phyloP scores from a whole-genome alignment of 2,888 invertebrate genomes.

The Ornithoptera alexandrae region DNA sequence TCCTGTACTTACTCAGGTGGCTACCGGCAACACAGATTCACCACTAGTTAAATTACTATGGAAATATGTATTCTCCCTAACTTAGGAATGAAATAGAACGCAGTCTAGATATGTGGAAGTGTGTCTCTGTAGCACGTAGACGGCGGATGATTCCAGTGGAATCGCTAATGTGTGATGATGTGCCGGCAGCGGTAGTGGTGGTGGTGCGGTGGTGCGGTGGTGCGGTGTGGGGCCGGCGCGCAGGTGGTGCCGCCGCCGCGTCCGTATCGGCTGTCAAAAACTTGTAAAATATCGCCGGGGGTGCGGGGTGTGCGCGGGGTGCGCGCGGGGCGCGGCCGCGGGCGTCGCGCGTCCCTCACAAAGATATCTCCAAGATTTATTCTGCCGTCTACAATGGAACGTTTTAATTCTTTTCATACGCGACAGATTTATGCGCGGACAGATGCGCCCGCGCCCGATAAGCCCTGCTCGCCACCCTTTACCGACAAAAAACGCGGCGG shows the following conservation, averaged over 20 bases:
- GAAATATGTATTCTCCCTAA: too few species aligned
- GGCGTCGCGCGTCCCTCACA: conserved; percentile 71
- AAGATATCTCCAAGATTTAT: conserved; percentile 79
- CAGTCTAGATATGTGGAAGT: neutral
- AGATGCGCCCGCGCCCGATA: conserved; percentile 66
- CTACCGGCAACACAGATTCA: too few species aligned
- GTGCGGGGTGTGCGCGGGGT: conserved; percentile 49
- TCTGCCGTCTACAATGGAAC: conserved; percentile 74
- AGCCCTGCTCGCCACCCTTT: conserved; percentile 59
- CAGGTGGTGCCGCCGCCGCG: conserved; percentile 74
- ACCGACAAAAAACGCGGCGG: conserved; percentile 36
- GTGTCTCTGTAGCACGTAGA: neutral
- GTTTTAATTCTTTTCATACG: conserved; percentile 80
- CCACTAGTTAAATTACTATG: too few species aligned
- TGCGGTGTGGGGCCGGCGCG: conserved; percentile 30
- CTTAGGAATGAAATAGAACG: too few species aligned
- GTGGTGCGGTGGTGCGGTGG: too few species aligned
- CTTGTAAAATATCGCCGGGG: conserved; percentile 83
- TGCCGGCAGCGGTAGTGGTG: neutral
- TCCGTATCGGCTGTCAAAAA: conserved; percentile 84
- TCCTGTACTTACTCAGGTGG: too few species aligned
- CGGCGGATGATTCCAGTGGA: neutral
- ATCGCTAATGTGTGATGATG: neutral
- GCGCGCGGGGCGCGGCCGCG: conserved; percentile 57
- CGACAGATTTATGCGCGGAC: conserved; percentile 77